Percentiles rank a stretch among this genome's conserved stretches.
Evolutionary conservation across 2,888 invertebrate species (phyloP).

Genomic region (Aporophyla nigra): DNA sequence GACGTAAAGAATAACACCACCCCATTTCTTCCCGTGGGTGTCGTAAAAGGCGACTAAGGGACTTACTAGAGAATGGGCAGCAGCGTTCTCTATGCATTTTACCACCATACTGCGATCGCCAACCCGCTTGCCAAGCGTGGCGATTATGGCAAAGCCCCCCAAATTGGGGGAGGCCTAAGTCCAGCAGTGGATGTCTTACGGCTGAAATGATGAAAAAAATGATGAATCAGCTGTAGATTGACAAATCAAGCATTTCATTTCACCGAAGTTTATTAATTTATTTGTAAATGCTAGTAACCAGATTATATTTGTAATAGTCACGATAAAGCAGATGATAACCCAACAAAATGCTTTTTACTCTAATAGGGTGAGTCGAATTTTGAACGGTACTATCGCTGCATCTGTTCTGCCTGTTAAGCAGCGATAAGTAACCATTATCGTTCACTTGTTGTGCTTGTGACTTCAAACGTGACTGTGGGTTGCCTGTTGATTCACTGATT

Average conservation of each 20-base stretch:
- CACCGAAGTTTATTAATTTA: not conserved
- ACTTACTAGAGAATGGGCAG: too few relatives aligned
- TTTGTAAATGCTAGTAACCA: not conserved
- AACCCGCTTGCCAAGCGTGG: too few relatives aligned
- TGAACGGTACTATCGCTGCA: slow-evolving; percentile 35
- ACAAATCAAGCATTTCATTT: too few relatives aligned
- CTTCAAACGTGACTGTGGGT: slow-evolving; percentile 29
- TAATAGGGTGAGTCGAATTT: slow-evolving; percentile 43
- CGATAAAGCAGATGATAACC: not conserved
- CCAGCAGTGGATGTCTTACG: too few relatives aligned
- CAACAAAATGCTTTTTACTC: slow-evolving; percentile 21
- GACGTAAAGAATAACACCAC: too few relatives aligned
- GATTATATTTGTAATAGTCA: not conserved
- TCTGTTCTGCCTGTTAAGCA: slow-evolving; percentile 54
- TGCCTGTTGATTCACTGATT: slow-evolving; percentile 22
- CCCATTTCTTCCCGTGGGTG: too few relatives aligned
- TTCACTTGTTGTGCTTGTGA: slow-evolving; percentile 17
- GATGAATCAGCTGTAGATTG: not conserved
- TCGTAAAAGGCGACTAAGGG: too few relatives aligned
- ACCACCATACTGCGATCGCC: too few relatives aligned
- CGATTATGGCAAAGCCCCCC: too few relatives aligned
- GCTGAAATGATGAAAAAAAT: too few relatives aligned
- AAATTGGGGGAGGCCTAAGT: too few relatives aligned
- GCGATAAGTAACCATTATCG: slow-evolving; percentile 24
- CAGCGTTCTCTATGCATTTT: too few relatives aligned